Percentiles rank a stretch among this genome's conserved stretches.
Evolutionary conservation across 2,113 vertebrate species (phyloP).

Genomic region (Platycercus adscitus): DNA sequence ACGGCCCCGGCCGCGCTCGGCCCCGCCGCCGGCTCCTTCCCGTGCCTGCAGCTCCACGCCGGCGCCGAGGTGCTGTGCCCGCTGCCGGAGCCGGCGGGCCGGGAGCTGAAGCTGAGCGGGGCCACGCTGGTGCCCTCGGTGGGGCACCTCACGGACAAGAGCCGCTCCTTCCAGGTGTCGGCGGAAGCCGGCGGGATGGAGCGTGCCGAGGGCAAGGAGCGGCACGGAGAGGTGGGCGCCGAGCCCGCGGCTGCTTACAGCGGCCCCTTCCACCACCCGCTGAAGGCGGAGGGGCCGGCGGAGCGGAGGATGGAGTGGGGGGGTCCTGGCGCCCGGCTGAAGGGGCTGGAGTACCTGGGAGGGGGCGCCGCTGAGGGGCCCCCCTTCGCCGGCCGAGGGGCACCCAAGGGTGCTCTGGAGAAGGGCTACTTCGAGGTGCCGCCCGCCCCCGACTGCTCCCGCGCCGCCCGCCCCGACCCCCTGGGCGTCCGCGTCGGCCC

Average conservation of each 20-base stretch:
- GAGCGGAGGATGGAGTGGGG: constrained; percentile 89
- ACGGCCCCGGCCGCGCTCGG: constrained; percentile 80
- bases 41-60: constrained; percentile 90
- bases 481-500: constrained; percentile 72
- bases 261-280: constrained; percentile 67
- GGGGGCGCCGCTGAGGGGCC: constrained; percentile 71
- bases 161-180: constrained; percentile 85
- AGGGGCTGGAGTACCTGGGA: constrained; percentile 87
- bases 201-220: constrained; percentile 82
- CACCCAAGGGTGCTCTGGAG: constrained; percentile 78
- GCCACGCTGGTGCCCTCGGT: constrained; percentile 91
- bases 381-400: constrained; percentile 78
- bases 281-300: constrained; percentile 83
- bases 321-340: constrained; percentile 73
- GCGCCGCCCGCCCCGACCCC: constrained; percentile 74
- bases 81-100: constrained; percentile 83
- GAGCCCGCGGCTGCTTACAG: constrained; percentile 44
- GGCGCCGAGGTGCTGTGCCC: constrained; percentile 90
- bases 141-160: constrained; percentile 86
- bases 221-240: constrained; percentile 71
- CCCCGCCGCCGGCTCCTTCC: constrained; percentile 83
- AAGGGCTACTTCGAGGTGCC: constrained; percentile 85
- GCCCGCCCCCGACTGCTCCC: constrained; percentile 87
- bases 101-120: constrained; percentile 87
- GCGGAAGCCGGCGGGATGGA: constrained; percentile 82